These are phyloP conservation scores for Crepidodera aurea DNA, from an alignment of 2,888 invertebrate genomes.

Conservation along the genomic window DNA sequence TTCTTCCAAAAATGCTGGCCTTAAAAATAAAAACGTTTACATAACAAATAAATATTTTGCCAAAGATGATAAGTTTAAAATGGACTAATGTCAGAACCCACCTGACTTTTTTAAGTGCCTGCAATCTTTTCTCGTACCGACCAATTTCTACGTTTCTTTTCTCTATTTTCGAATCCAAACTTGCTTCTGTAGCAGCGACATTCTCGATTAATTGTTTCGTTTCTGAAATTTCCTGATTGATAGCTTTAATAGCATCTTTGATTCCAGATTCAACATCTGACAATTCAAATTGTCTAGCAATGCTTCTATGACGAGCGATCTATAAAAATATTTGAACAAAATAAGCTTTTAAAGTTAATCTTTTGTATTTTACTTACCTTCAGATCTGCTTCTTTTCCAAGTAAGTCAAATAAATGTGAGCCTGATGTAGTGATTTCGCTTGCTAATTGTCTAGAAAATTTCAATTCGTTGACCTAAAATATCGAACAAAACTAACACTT, in stretches of 20 bases:
- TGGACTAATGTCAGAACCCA: no score
- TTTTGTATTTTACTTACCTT: no score
- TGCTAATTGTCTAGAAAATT: constrained; percentile 84
- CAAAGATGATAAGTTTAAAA: not conserved
- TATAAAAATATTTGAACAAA: constrained; percentile 58
- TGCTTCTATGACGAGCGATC: constrained; percentile 80
- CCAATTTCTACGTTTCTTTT: constrained; percentile 89
- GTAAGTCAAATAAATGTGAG: constrained; percentile 86
- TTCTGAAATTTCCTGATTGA: constrained; percentile 75
- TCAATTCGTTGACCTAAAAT: constrained; percentile 78
- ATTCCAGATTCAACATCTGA: constrained; percentile 82
- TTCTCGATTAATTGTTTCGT: constrained; percentile 81
- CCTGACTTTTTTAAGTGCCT: constrained; percentile 94
- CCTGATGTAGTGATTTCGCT: constrained; percentile 92
- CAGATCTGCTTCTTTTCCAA: constrained; percentile 88
- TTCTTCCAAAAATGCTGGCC: constrained; percentile 96
- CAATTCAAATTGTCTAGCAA: constrained; percentile 85
- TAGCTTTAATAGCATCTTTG: constrained; percentile 75
- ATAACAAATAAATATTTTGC: no score
- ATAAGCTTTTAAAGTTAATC: no score
- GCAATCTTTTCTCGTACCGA: constrained; percentile 90
- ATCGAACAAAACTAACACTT: constrained; percentile 14
- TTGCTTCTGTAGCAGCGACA: constrained; percentile 87
- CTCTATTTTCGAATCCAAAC: constrained; percentile 90
- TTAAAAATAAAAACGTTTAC: constrained; percentile 57